Conservation (phyloP, 2,113 vertebrate genomes). For the Chlorodrepanis virens region DNA sequence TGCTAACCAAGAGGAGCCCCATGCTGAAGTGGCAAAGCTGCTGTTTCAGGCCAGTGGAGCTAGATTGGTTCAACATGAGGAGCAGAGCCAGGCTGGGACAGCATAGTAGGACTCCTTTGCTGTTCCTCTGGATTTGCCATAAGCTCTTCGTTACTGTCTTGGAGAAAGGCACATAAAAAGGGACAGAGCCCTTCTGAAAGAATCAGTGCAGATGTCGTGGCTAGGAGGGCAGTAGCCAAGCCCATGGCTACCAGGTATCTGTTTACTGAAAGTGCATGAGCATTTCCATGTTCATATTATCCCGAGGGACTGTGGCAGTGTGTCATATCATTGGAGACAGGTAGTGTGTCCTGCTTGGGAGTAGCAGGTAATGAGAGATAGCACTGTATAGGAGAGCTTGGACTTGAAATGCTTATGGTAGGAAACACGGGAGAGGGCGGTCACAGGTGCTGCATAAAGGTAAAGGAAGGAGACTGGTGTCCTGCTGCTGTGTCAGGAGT, state of each 20-base stretch:
- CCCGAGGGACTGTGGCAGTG: background rate
- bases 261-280: fast-evolving
- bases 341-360: background rate
- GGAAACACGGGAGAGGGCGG: background rate
- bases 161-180: background rate
- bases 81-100: background rate
- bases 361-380: too few species aligned
- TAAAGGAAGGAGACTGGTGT: background rate
- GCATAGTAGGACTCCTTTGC: fast-evolving
- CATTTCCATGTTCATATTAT: background rate
- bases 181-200: background rate
- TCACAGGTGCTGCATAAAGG: background rate
- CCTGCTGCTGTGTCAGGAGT: background rate
- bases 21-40: background rate
- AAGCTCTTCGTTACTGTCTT: background rate
- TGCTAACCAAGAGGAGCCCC: fast-evolving
- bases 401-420: background rate
- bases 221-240: background rate
- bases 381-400: background rate
- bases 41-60: background rate
- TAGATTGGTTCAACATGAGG: background rate
- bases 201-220: fast-evolving
- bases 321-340: fast-evolving
- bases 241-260: fast-evolving
- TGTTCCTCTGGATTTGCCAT: background rate